A percentile compares a stretch with the other conserved stretches of the same genome.
Conservation (phyloP, 2,888 invertebrate genomes). For the Agrochola circellaris region DNA sequence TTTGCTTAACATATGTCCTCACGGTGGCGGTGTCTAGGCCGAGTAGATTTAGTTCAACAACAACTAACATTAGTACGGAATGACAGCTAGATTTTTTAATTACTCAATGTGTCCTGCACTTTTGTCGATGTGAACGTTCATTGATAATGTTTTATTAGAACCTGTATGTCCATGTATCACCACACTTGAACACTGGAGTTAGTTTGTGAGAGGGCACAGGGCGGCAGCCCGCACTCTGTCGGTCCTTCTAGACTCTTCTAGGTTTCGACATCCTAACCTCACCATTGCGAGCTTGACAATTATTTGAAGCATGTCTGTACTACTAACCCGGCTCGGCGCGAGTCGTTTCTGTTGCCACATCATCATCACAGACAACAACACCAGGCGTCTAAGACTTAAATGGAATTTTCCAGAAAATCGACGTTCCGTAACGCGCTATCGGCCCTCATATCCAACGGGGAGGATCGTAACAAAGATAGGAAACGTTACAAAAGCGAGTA, state of each 20-base stretch:
- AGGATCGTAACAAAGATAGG: constrained; percentile 92
- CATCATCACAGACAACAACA: constrained; percentile 83
- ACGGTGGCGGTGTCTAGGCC: constrained; percentile 90
- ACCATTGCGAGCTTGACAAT: constrained; percentile 90
- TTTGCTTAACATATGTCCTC: constrained; percentile 87
- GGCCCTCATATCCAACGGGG: constrained; percentile 91
- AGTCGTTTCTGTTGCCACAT: constrained; percentile 89
- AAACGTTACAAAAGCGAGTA: constrained; percentile 94
- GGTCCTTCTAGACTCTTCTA: constrained; percentile 86
- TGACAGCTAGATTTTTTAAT: constrained; percentile 87
- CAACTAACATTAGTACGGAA: constrained; percentile 85
- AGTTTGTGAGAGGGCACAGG: constrained; percentile 77
- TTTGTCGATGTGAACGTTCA: constrained; percentile 88
- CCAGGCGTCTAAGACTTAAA: constrained; percentile 89
- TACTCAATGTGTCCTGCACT: constrained; percentile 84
- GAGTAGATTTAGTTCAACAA: constrained; percentile 85
- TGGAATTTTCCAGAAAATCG: constrained; percentile 91
- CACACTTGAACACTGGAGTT: constrained; percentile 83
- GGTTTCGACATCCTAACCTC: constrained; percentile 87
- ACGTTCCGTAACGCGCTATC: constrained; percentile 91
- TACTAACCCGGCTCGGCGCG: constrained; percentile 89
- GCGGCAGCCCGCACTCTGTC: constrained; percentile 81
- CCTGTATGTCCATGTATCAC: constrained; percentile 89
- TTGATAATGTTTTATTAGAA: constrained; percentile 86
- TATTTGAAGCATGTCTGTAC: constrained; percentile 90